Percentiles rank a stretch among this genome's conserved stretches.
phyloP scores from a whole-genome alignment of 2,888 invertebrate species.

The Cyclophora punctaria region DNA sequence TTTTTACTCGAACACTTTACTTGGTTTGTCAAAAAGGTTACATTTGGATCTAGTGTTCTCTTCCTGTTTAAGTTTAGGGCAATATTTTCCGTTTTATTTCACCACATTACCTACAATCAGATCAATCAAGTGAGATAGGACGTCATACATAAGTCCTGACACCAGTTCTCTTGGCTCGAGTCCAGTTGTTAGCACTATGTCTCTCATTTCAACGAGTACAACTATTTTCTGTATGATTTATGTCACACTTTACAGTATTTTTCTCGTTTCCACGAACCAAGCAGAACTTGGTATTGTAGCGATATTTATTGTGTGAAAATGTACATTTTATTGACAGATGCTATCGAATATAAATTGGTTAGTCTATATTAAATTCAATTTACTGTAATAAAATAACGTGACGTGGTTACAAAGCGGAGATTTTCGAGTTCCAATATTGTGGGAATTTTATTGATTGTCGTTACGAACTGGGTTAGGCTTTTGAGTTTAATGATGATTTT shows the following conservation, averaged over 20 bases:
- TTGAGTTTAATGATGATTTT: constrained; percentile 9
- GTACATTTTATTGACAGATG: constrained; percentile 1
- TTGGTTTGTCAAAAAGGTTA: too few species aligned
- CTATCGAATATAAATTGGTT: too few species aligned
- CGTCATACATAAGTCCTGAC: constrained; percentile 13
- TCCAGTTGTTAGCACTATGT: constrained; percentile 32
- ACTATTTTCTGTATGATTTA: constrained; percentile 20
- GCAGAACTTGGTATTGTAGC: constrained; percentile 13
- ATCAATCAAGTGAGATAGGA: constrained; percentile 8
- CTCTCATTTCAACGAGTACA: constrained; percentile 27
- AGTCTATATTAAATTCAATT: too few species aligned
- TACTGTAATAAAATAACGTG: too few species aligned
- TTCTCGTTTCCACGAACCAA: background rate
- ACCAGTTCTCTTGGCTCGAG: constrained; percentile 29
- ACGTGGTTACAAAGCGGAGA: too few species aligned
- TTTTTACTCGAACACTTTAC: too few species aligned
- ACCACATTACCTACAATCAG: background rate
- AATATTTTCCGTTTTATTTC: too few species aligned
- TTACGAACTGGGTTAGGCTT: too few species aligned
- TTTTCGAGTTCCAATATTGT: too few species aligned
- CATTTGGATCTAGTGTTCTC: too few species aligned
- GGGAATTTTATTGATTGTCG: too few species aligned
- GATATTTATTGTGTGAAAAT: constrained; percentile 13
- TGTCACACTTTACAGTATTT: constrained; percentile 12
- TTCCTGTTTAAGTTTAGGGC: too few species aligned